phyloP scores from a whole-genome alignment of 2,113 vertebrate genomes.

The Microtus richardsoni region DNA sequence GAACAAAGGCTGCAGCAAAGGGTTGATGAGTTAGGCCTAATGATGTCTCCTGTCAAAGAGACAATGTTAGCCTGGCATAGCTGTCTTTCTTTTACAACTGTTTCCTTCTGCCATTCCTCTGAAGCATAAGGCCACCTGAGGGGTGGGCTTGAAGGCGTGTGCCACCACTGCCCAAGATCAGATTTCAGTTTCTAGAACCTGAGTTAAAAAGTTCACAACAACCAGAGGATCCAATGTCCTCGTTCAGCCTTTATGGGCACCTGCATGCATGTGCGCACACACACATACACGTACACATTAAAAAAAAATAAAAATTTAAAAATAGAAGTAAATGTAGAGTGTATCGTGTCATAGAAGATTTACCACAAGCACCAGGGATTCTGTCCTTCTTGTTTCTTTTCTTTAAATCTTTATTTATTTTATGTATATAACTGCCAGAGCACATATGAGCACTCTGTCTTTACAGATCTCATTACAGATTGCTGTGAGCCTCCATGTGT shows the following conservation, averaged over 20 bases:
- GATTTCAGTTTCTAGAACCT: background rate
- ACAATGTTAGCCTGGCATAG: no score
- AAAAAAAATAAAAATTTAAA: background rate
- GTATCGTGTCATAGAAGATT: background rate
- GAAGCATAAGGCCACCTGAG: background rate
- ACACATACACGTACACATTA: background rate
- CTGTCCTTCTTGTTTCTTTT: background rate
- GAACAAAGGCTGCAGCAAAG: background rate
- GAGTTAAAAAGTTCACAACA: background rate
- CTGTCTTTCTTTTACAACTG: no score
- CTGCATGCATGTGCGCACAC: background rate
- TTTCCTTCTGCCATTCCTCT: no score
- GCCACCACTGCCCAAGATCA: background rate
- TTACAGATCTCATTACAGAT: no score
- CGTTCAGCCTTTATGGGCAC: background rate
- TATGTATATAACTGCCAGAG: no score
- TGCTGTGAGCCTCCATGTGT: no score
- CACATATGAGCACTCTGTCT: no score
- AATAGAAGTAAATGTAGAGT: background rate
- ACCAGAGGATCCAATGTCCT: background rate
- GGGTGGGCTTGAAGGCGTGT: background rate
- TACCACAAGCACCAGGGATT: background rate
- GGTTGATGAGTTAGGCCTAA: background rate
- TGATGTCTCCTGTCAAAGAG: no score
- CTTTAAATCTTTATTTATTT: no score